Conservation (phyloP, 2,888 invertebrate genomes). For the Reticulitermes lucifugus region DNA sequence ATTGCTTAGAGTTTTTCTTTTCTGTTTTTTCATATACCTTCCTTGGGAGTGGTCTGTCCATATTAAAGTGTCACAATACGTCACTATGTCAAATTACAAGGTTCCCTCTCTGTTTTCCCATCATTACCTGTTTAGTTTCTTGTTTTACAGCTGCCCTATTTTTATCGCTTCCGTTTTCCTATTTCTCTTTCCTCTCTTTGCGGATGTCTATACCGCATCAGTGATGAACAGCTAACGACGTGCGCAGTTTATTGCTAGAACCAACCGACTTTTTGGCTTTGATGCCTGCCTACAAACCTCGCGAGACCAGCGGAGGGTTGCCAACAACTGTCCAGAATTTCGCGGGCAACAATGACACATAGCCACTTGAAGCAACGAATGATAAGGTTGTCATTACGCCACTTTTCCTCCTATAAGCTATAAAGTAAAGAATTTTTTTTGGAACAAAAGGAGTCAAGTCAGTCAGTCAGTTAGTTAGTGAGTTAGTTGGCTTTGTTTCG, state of each 20-base stretch:
- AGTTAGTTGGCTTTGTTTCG: no score
- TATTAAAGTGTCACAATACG: no score
- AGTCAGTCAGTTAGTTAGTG: no score
- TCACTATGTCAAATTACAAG: neutral
- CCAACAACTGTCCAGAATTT: neutral
- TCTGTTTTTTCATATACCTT: no score
- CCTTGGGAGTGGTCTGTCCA: no score
- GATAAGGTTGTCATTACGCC: neutral
- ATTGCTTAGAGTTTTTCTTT: no score
- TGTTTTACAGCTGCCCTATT: neutral
- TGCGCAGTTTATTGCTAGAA: constrained; percentile 35
- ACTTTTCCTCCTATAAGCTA: no score
- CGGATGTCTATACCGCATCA: constrained; percentile 1
- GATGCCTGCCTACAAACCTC: constrained; percentile 27
- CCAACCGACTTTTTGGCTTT: constrained; percentile 35
- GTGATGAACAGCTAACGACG: constrained; percentile 33
- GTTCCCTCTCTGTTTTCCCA: neutral
- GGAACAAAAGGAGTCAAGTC: no score
- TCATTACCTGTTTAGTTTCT: no score
- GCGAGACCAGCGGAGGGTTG: constrained; percentile 26
- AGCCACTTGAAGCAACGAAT: neutral
- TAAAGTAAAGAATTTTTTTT: no score
- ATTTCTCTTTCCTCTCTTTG: neutral
- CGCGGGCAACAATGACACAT: neutral
- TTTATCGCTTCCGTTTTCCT: no score